Conservation (phyloP, 2,888 invertebrate genomes). For the Drosophila macrothrix region DNA sequence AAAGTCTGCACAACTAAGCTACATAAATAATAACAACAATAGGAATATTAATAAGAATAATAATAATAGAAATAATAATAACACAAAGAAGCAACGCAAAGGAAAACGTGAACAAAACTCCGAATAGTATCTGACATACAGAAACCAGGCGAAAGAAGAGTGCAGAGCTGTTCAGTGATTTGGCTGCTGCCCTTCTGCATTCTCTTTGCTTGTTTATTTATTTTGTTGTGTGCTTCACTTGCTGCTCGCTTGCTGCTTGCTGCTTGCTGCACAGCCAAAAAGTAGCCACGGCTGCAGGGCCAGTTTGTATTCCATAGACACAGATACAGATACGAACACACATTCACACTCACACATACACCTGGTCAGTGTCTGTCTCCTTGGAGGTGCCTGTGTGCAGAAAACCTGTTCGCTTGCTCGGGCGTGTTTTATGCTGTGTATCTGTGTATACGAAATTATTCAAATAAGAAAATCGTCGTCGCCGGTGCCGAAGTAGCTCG, state of each 20-base stretch:
- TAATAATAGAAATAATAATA: conserved; percentile 40
- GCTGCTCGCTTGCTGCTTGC: conserved; percentile 69
- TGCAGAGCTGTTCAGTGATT: conserved; percentile 33
- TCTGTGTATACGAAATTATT: conserved; percentile 74
- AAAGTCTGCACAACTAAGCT: conserved; percentile 64
- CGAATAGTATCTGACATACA: conserved; percentile 26
- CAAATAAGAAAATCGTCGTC: conserved; percentile 73
- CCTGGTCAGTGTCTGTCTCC: conserved; percentile 40
- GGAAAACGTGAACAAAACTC: conserved; percentile 24
- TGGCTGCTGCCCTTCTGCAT: conserved; percentile 70
- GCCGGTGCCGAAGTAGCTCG: conserved; percentile 26
- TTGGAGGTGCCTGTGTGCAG: conserved; percentile 43
- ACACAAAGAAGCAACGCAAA: conserved; percentile 7
- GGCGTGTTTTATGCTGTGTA: conserved; percentile 57
- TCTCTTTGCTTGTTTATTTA: conserved; percentile 71
- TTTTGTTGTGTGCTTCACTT: conserved; percentile 68
- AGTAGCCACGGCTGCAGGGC: conserved; percentile 58
- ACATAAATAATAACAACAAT: conserved; percentile 41
- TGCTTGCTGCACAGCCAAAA: conserved; percentile 64
- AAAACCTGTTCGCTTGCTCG: conserved; percentile 74
- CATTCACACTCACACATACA: conserved; percentile 9
- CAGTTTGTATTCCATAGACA: conserved; percentile 60
- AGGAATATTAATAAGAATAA: conserved; percentile 47
- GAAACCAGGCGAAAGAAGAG: neutral
- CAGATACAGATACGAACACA: conserved; percentile 31